phyloP scores from a whole-genome alignment of 2,888 invertebrate species.

The Latrodectus elegans region DNA sequence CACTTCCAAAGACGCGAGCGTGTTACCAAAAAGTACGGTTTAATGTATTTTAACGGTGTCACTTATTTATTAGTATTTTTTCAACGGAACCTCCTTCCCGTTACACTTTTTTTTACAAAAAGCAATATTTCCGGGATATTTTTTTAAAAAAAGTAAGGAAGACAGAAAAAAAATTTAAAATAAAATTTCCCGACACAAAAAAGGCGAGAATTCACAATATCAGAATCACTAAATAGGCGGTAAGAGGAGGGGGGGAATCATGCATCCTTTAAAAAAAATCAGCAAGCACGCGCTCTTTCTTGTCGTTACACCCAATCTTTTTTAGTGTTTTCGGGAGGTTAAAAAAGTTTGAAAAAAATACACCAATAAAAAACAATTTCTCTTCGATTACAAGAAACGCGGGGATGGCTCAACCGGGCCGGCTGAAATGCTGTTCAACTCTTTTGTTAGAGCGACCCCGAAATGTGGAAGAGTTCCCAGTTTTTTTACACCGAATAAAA shows the following conservation, averaged over 20 bases:
- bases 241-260: neutral
- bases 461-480: conserved; percentile 40
- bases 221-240: neutral
- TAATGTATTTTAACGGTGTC: conserved; percentile 65
- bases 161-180: conserved; percentile 6
- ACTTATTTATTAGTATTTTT: conserved; percentile 28
- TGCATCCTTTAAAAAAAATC: conserved; percentile 8
- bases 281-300: conserved; percentile 46
- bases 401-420: conserved; percentile 28
- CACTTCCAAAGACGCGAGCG: conserved; percentile 40
- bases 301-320: conserved; percentile 54
- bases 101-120: conserved; percentile 24
- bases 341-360: neutral
- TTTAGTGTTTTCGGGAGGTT: conserved; percentile 11
- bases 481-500: conserved; percentile 48
- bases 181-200: conserved; percentile 10
- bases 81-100: neutral
- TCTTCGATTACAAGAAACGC: conserved; percentile 27
- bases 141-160: conserved; percentile 10
- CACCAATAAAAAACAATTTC: neutral
- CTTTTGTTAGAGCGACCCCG: conserved; percentile 59
- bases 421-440: conserved; percentile 59
- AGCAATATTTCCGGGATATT: conserved; percentile 60
- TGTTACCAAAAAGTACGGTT: conserved; percentile 50
- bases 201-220: conserved; percentile 1